phyloP scores from a whole-genome alignment of 2,888 invertebrate genomes.

The Drosophila peninsularis region DNA sequence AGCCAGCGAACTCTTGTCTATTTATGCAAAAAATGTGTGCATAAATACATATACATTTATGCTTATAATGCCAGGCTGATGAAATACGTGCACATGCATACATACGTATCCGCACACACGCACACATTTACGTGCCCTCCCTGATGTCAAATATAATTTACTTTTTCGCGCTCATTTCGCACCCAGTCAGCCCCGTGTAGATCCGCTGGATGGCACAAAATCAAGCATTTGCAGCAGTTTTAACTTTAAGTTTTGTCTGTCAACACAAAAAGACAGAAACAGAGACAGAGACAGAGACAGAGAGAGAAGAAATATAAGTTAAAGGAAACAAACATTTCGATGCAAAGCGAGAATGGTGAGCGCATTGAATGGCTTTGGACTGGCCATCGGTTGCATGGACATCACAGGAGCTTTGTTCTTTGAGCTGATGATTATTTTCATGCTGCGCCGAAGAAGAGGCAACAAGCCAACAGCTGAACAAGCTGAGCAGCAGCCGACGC shows the following conservation, averaged over 20 bases:
- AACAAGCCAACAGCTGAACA: not conserved
- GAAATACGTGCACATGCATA: slow-evolving; percentile 72
- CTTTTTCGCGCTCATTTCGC: slow-evolving; percentile 72
- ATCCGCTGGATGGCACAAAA: slow-evolving; percentile 48
- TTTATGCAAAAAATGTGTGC: slow-evolving; percentile 67
- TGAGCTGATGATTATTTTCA: slow-evolving; percentile 56
- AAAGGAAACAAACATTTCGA: slow-evolving; percentile 7
- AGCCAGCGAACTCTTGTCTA: slow-evolving; percentile 63
- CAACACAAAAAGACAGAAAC: slow-evolving; percentile 14
- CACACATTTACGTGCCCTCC: slow-evolving; percentile 42
- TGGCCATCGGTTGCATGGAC: slow-evolving; percentile 69
- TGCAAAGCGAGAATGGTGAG: slow-evolving; percentile 34
- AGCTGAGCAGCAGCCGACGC: slow-evolving; percentile 9
- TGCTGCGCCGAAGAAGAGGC: slow-evolving; percentile 31
- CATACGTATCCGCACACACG: slow-evolving; percentile 11
- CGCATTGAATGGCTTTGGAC: slow-evolving; percentile 58
- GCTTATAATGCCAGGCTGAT: slow-evolving; percentile 69
- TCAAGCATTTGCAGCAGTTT: slow-evolving; percentile 52
- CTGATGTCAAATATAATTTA: slow-evolving; percentile 76
- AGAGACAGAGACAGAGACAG: slow-evolving; percentile 5
- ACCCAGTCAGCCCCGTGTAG: slow-evolving; percentile 33
- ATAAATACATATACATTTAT: slow-evolving; percentile 32
- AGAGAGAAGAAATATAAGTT: slow-evolving; percentile 6
- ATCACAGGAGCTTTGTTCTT: slow-evolving; percentile 60
- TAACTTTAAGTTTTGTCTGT: slow-evolving; percentile 32